These are phyloP conservation scores for Caenorhabditis brenneri DNA, from an alignment of 1,140 invertebrate species.

Conservation along the genomic window DNA sequence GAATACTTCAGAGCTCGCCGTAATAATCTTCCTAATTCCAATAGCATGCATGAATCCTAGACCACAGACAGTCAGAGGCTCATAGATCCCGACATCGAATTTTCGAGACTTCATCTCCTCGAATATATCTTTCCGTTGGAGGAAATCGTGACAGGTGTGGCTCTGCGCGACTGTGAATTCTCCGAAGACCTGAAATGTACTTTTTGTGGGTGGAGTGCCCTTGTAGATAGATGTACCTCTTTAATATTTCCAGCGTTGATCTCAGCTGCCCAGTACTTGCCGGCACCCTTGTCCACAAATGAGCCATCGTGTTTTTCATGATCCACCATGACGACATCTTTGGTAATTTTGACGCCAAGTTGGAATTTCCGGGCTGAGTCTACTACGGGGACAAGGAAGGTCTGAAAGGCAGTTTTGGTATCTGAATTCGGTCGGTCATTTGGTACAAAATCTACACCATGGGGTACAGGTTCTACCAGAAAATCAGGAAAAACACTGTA, in stretches of 20 bases:
- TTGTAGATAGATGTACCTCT: no score
- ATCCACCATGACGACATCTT: neutral
- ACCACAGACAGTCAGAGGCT: constrained; percentile 30
- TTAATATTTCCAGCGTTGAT: no score
- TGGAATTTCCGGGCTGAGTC: constrained; percentile 18
- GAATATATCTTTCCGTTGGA: neutral
- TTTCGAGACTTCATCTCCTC: constrained; percentile 1
- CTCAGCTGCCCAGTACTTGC: no score
- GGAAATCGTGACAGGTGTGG: neutral
- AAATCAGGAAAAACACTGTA: no score
- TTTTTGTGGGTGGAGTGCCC: no score
- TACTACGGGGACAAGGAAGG: neutral
- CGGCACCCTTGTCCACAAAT: no score
- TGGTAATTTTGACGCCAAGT: neutral
- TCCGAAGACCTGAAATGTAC: neutral
- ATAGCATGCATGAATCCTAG: constrained; percentile 12
- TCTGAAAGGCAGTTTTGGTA: no score
- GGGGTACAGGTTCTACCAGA: no score
- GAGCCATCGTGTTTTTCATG: no score
- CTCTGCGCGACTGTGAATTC: neutral
- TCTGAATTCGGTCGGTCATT: no score
- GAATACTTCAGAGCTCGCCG: neutral
- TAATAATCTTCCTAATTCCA: neutral
- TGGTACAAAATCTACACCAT: no score
- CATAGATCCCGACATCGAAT: constrained; percentile 41